Conservation (phyloP, 2,888 invertebrate genomes). For the Sesia bembeciformis region DNA sequence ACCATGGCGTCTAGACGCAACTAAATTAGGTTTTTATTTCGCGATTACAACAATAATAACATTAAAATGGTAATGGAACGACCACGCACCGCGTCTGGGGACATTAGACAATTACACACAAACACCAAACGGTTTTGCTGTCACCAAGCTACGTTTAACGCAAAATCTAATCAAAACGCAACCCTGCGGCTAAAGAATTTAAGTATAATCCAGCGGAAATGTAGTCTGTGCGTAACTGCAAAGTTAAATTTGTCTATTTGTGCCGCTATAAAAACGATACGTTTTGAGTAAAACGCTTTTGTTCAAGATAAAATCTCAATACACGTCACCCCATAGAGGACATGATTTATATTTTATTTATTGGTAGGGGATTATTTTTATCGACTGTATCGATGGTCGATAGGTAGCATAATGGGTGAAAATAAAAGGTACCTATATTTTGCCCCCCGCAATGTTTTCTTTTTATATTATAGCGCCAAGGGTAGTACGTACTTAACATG, state of each 20-base stretch:
- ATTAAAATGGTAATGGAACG: conserved; percentile 57
- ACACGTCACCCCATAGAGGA: conserved; percentile 26
- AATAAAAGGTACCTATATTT: neutral
- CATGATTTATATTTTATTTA: conserved; percentile 48
- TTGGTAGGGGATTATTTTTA: conserved; percentile 21
- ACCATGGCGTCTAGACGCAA: conserved; percentile 58
- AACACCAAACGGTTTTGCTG: neutral
- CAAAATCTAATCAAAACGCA: neutral
- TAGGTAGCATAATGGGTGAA: neutral
- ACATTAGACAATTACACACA: conserved; percentile 48
- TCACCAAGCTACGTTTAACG: neutral
- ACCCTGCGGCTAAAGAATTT: neutral
- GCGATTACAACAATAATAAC: conserved; percentile 48
- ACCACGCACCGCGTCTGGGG: conserved; percentile 26
- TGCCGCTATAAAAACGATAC: conserved; percentile 41
- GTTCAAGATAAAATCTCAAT: conserved; percentile 45
- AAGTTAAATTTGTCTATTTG: conserved; percentile 9
- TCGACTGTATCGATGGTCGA: neutral
- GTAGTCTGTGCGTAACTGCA: neutral
- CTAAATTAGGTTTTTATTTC: conserved; percentile 49
- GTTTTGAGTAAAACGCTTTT: conserved; percentile 38
- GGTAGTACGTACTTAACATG: too few species aligned
- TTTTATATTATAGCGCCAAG: too few species aligned
- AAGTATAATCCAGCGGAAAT: neutral
- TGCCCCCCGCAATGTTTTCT: too few species aligned